Base-by-base conservation (phyloP, 2,113 vertebrate genomes). In the Pygoscelis adeliae region DNA sequence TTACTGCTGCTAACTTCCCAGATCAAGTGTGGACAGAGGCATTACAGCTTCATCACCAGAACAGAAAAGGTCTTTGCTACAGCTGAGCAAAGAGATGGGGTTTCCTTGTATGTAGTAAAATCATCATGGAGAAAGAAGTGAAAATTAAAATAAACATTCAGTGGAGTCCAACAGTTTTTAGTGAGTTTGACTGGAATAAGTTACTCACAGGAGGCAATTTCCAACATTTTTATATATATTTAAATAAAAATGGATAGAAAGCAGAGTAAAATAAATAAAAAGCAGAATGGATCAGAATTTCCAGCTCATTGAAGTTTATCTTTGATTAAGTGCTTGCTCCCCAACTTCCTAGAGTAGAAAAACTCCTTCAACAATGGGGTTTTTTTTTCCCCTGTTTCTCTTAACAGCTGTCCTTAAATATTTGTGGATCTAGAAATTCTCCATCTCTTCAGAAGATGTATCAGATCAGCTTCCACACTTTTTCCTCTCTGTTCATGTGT, bases 371-470 rank as follows among this genome's bases (percentile, higher is more conserved):
- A n/a, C 7, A 14, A 22, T 14, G 67, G 34, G 7, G 5, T 11
- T 32, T 50, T 27, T 50, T 27, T 14, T 9, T 0, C 3, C 6
- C 14, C 9, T 5, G 0, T 40, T 77, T 85, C 17, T 78, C 32
- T 25, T 49, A n/a, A 40, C 18, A n/a, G n/a, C 22, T 86, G 38
- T 27, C 25, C 10, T 79, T 53, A 70, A 58, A 61, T 52, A 89
- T 27, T 55, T 55, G 36, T 47, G 30, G 20, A 10, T 87, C 34
- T 65, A 87, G 53, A 92, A 74, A 55, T 53, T 38, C 20, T 56
- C 30, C 38, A 2, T 9, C 30, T 66, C 29, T 87, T 74, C 79
- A 65, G 49, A 61, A 15, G 17, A 49, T 12, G 5, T 29, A 49
- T 15, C 40, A 40, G 61, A 38, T 74, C 32, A 49, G 40, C 36